These are phyloP conservation scores for Propithecus coquereli DNA, from an alignment of 2,113 vertebrate species.

Conservation along the genomic window DNA sequence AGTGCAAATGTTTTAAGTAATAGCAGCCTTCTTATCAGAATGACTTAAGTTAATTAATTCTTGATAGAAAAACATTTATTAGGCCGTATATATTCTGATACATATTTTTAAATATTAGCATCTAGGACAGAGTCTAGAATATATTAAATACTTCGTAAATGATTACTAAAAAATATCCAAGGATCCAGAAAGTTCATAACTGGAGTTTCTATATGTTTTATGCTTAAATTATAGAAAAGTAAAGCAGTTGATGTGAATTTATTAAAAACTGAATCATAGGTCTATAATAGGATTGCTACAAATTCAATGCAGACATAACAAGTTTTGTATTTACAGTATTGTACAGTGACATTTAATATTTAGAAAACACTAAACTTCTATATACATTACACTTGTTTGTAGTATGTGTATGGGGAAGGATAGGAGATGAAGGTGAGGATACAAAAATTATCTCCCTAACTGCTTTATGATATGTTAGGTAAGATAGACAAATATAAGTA, in stretches of 20 bases:
- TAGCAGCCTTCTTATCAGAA: not conserved
- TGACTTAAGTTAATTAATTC: not conserved
- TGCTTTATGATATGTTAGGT: not conserved
- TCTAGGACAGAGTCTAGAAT: not conserved
- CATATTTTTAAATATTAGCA: not conserved
- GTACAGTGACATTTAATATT: slow-evolving; percentile 16
- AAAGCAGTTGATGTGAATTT: not conserved
- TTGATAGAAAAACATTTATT: slow-evolving; percentile 41
- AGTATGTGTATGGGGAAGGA: not conserved
- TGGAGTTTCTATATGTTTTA: not conserved
- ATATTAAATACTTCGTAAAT: not conserved
- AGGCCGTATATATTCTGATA: not conserved
- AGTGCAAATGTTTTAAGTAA: not conserved
- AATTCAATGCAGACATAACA: not conserved
- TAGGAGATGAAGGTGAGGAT: not conserved
- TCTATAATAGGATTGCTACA: not conserved
- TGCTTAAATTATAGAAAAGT: not conserved
- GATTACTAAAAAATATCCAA: not conserved
- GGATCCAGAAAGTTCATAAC: not conserved
- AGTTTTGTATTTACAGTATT: not conserved
- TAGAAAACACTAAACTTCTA: not conserved
- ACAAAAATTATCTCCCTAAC: not conserved
- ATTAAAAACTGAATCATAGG: not conserved
- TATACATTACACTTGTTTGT: not conserved
- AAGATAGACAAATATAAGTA: not conserved